Evolutionary conservation across 2,113 vertebrate genomes (phyloP).

Genomic region (Entomyzon cyanotis): DNA sequence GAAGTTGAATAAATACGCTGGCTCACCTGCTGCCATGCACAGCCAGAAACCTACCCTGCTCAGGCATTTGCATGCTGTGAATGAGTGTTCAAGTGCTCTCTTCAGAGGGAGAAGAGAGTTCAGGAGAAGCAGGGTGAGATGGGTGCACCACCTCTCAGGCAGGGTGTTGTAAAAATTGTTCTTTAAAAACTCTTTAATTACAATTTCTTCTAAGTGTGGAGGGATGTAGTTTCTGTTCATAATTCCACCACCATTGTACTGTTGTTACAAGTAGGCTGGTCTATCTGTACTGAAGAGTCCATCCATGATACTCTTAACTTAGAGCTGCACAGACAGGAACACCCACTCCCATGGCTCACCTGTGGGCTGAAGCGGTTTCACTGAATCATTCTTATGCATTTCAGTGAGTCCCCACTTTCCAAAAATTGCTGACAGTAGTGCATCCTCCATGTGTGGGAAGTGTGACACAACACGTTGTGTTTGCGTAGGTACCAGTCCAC

Average conservation of each 20-base stretch:
- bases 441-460: not conserved
- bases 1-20: not conserved
- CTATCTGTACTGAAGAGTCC: not conserved
- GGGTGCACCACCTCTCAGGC: not conserved
- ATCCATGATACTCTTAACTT: not conserved
- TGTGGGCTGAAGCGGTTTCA: not conserved
- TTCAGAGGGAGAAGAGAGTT: not conserved
- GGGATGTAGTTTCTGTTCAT: not conserved
- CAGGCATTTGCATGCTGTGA: not conserved
- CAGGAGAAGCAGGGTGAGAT: not conserved
- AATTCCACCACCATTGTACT: not conserved
- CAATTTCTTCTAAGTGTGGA: not conserved
- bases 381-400: not conserved
- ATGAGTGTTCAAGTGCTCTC: not conserved
- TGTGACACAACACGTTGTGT: not conserved
- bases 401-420: not conserved
- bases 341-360: not conserved
- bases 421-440: not conserved
- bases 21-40: accelerated
- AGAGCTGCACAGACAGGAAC: not conserved
- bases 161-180: not conserved
- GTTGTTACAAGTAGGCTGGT: not conserved
- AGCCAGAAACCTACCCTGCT: not conserved
- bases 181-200: not conserved
- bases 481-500: not conserved